phyloP scores from a whole-genome alignment of 2,888 invertebrate species.

The Drosophila yooni region DNA sequence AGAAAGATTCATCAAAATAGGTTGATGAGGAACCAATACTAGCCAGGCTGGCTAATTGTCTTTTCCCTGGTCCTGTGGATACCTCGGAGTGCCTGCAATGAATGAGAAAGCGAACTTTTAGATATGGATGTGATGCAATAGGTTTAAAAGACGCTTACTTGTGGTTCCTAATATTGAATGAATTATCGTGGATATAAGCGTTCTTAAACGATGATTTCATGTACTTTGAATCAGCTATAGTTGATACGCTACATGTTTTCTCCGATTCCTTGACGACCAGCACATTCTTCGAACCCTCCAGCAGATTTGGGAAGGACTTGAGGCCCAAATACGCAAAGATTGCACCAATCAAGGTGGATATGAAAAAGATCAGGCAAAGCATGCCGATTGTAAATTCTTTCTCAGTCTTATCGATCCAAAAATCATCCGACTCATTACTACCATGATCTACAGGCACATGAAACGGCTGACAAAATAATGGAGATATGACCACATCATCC shows the following conservation, averaged over 20 bases:
- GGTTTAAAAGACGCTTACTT: constrained; percentile 16
- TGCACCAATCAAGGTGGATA: constrained; percentile 73
- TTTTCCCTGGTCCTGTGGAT: constrained; percentile 8
- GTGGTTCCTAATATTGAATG: neutral
- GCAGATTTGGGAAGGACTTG: constrained; percentile 76
- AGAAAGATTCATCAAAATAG: constrained; percentile 58
- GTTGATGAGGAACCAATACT: constrained; percentile 49
- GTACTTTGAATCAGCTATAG: constrained; percentile 70
- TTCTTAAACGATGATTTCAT: constrained; percentile 34
- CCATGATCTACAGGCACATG: constrained; percentile 57
- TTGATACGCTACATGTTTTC: constrained; percentile 68
- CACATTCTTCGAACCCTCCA: constrained; percentile 81
- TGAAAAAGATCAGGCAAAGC: constrained; percentile 72
- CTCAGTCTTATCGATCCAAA: constrained; percentile 67
- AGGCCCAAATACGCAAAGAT: constrained; percentile 77
- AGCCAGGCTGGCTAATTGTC: constrained; percentile 40
- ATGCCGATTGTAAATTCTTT: constrained; percentile 79
- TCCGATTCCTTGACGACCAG: constrained; percentile 76
- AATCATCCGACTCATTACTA: constrained; percentile 16
- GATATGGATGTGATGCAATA: neutral
- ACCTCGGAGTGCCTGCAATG: constrained; percentile 35
- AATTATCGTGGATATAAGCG: constrained; percentile 9
- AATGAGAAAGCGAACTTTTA: neutral
- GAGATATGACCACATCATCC: constrained; percentile 65
- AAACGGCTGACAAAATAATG: constrained; percentile 80